Percentiles rank a stretch among this genome's conserved stretches.
phyloP scores from a whole-genome alignment of 2,888 invertebrate species.

The Disparrhopalites patrizii region DNA sequence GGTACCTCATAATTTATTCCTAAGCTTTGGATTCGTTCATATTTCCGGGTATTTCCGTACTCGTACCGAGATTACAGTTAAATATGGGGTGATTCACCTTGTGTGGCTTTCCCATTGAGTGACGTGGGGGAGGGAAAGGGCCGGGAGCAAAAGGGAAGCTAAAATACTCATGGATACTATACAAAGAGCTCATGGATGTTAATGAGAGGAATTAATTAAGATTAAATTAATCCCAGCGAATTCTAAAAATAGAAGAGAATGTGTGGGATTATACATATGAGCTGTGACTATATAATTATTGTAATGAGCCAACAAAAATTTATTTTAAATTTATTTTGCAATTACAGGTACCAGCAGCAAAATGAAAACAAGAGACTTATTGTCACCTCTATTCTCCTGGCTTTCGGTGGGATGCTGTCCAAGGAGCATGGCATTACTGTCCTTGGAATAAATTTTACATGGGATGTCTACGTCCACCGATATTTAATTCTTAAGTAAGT shows the following conservation, averaged over 20 bases:
- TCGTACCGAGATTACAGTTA: no score
- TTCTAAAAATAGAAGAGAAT: neutral
- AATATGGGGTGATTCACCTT: no score
- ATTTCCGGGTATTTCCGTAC: no score
- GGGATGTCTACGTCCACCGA: constrained; percentile 62
- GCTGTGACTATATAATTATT: neutral
- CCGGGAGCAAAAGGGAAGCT: no score
- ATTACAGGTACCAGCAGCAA: constrained; percentile 44
- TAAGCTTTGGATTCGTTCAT: no score
- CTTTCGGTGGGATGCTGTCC: constrained; percentile 66
- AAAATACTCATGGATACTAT: no score
- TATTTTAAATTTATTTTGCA: neutral
- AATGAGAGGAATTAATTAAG: neutral
- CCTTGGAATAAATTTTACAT: constrained; percentile 71
- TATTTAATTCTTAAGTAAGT: constrained; percentile 43
- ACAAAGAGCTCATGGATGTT: no score
- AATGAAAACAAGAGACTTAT: constrained; percentile 42
- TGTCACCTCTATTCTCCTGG: constrained; percentile 40
- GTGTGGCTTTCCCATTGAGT: no score
- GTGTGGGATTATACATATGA: neutral
- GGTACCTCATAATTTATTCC: no score
- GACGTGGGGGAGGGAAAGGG: no score
- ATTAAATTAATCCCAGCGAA: no score
- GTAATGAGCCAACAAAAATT: no score
- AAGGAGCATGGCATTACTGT: constrained; percentile 83